phyloP scores from a whole-genome alignment of 2,797 vertebrate species.

The Sebastes vulpes region DNA sequence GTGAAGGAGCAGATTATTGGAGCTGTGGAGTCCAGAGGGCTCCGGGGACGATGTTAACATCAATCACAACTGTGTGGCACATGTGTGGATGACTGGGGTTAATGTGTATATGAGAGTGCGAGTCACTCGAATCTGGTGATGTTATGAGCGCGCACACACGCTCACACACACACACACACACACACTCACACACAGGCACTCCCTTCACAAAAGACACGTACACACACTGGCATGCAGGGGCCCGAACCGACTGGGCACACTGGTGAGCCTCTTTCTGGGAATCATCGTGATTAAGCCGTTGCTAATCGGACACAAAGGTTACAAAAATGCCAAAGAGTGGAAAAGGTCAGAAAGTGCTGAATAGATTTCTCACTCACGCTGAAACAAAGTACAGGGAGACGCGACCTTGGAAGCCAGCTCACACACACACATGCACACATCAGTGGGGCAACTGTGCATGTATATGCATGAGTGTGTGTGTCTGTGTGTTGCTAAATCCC shows the following conservation, averaged over 20 bases:
- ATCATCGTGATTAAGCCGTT: constrained; percentile 60
- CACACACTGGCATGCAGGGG: constrained; percentile 40
- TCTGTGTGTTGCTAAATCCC: constrained; percentile 26
- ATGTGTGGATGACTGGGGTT: constrained; percentile 44
- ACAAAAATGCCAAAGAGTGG: constrained; percentile 27
- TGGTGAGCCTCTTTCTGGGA: constrained; percentile 65
- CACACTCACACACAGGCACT: constrained; percentile 34
- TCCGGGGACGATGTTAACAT: constrained; percentile 61
- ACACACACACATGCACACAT: constrained; percentile 32
- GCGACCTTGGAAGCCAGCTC: constrained; percentile 65
- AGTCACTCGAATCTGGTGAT: constrained; percentile 58
- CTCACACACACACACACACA: background rate
- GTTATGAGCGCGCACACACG: constrained; percentile 10
- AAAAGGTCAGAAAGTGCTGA: constrained; percentile 43
- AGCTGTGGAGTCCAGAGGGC: constrained; percentile 36
- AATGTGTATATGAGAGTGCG: constrained; percentile 65
- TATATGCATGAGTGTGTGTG: constrained; percentile 6
- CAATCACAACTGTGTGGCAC: constrained; percentile 45
- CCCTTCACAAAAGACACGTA: constrained; percentile 57
- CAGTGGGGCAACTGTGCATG: constrained; percentile 15
- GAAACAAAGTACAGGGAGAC: constrained; percentile 55
- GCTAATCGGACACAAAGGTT: constrained; percentile 53
- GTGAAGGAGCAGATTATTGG: constrained; percentile 68
- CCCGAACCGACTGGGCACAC: constrained; percentile 31
- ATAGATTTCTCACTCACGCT: constrained; percentile 24